A percentile compares a stretch with the other conserved stretches of the same genome.
These are phyloP conservation scores for Aphrocallistes beatrix DNA, from an alignment of 37 sponge, comb jelly and placozoan species.

Conservation along the genomic window DNA sequence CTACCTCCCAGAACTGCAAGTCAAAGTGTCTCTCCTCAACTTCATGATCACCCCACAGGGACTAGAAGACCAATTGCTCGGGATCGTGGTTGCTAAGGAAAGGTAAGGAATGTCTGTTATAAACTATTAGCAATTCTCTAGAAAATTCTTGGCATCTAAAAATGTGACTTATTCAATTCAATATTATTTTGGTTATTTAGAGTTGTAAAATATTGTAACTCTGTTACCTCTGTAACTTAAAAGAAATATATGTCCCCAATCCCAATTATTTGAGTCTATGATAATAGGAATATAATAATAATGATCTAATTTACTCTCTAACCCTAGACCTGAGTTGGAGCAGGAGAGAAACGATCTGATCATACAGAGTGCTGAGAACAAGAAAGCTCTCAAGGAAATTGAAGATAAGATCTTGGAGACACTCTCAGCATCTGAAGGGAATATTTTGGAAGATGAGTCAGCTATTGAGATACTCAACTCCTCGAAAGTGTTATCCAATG, in stretches of 20 bases:
- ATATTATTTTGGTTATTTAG: too few species aligned
- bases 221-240: too few species aligned
- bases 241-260: too few species aligned
- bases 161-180: too few species aligned
- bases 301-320: background rate
- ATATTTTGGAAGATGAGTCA: slow-evolving; percentile 95
- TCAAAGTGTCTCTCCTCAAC: slow-evolving; percentile 91
- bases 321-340: slow-evolving; percentile 85
- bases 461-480: slow-evolving; percentile 93
- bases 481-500: slow-evolving; percentile 80
- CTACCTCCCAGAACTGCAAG: slow-evolving; percentile 94
- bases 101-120: slow-evolving; percentile 23
- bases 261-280: too few species aligned
- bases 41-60: slow-evolving; percentile 99
- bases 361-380: slow-evolving; percentile 86
- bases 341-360: slow-evolving; percentile 94
- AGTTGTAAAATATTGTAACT: too few species aligned
- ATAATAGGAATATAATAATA: background rate
- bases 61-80: slow-evolving; percentile 93
- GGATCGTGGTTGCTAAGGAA: slow-evolving; percentile 96
- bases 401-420: slow-evolving; percentile 99
- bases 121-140: too few species aligned
- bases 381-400: slow-evolving; percentile 96
- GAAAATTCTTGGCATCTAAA: too few species aligned
- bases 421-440: slow-evolving; percentile 91